Evolutionary conservation across 2,113 vertebrate species (phyloP), one percentile per base, ranked within the genome.

Genomic region (Hyperoodon ampullatus): DNA sequence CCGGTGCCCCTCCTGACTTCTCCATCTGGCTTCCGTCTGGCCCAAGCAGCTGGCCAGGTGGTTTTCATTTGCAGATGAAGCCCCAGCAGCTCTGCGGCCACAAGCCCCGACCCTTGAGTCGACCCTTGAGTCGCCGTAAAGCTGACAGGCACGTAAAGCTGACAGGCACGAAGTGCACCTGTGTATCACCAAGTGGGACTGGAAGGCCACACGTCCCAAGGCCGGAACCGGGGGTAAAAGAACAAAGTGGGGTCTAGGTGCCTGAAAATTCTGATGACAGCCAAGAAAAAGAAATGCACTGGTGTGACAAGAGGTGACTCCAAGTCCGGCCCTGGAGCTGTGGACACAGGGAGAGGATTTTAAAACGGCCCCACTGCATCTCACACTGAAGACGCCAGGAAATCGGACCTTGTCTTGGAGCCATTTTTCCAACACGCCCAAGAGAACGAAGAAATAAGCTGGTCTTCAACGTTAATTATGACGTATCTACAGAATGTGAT

Each of bases 61-160:
- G 88, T 90, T 98, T 94, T 74, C 89, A 70, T 92, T 74, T 96
- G 61, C 39, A 82, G 88, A 95, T 61, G 85, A 96, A 96, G 66
- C 80, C 88, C 93, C 55, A 23, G 70, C 88, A 50, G 7, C 71
- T 93, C 28, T 28, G 33, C 2, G 0, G 6, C 60, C 74, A 84
- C 88, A 21, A 53, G 42, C 23, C 6, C 68, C 2, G 68, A 93
- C 74, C 68, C 18, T 0, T 5, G 5, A 47, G 28, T n/a, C 6
- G 5, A 47, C 18, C 0, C 39, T 39, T 5, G 5, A 47, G 28
- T n/a, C 30, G 39, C 75, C 15, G 44, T 1, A 71, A 58, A 6
- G 72, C 66, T 12, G 35, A 75, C 8, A 3, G 19, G 30, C 47
- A 94, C 80, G 70, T 1, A 71, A 58, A 6, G 72, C 66, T 12